Base-by-base conservation (phyloP, 1,140 invertebrate genomes). In the Aradophagus sp. region DNA sequence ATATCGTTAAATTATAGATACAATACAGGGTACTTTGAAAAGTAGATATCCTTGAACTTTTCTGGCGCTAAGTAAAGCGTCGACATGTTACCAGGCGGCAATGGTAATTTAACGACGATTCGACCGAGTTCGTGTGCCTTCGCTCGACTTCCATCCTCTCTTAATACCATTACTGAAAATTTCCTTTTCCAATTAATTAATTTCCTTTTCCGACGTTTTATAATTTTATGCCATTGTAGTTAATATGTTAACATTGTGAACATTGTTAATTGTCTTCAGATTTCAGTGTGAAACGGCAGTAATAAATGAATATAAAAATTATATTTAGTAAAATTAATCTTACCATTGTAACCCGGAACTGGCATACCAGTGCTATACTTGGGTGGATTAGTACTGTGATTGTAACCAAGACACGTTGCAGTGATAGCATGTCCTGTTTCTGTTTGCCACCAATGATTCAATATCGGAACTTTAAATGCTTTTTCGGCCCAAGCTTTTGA, bases 391-490 rank as follows among this genome's bases (percentile, higher is more conserved):
- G 86, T 79, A 39, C 84, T 87, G 17, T 91, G 89, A 3, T 89
- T 90, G 5, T 95, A 88, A 2, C 95, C 95, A 7, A 94, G 73
- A 81, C 93, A 96, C 0, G 91, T 90, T 0, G 93, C 91, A 0
- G 95, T 96, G 8, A 97, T 93, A 0, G 95, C 90, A 62, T 95
- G 95, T 0, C 95, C 96, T 0, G 94, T 95, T 86, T 98, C 96
- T 3, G 95, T 97, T 85, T 98, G 96, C 96, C 96, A 98, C 95
- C 95, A 98, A 79, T 98, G 93, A 81, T 98, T 97, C 12, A 97
- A 77, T 5, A 97, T 90, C 0, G 95, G 95, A 1, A 94, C 93
- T 61, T 92, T 89, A 74, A 97, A 94, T 6, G 88, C 86, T 45
- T 89, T 89, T 80, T 93, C 90, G 0, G 93, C 91, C 96, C 96